A percentile compares a stretch with the other conserved stretches of the same genome.
These are phyloP conservation scores for Xenus cinereus DNA, from an alignment of 2,113 vertebrate species.

Conservation along the genomic window DNA sequence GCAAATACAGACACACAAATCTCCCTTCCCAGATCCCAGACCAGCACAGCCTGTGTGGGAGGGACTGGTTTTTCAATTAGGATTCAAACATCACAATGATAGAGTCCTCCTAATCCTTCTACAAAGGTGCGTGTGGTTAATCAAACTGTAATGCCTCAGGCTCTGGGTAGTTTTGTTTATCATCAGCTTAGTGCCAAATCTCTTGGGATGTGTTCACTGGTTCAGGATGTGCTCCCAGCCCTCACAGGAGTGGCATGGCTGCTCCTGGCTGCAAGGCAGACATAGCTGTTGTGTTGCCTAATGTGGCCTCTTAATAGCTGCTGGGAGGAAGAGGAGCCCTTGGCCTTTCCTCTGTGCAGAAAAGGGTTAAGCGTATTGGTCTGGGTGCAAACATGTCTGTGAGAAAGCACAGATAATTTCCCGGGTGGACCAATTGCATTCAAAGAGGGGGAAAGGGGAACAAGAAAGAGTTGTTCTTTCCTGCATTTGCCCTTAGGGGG, in stretches of 20 bases:
- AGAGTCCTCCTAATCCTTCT: constrained; percentile 43
- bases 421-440: not conserved
- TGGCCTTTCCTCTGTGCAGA: not conserved
- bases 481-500: not conserved
- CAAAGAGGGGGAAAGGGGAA: not conserved
- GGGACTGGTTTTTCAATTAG: constrained; percentile 54
- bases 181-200: not conserved
- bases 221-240: not conserved
- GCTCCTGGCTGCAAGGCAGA: not conserved
- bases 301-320: not conserved
- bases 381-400: not conserved
- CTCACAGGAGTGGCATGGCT: not conserved
- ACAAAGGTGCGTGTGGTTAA: constrained; percentile 28
- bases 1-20: not conserved
- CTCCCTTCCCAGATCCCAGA: not conserved
- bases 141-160: not conserved
- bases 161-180: constrained; percentile 22
- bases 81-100: not conserved
- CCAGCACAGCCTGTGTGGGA: not conserved
- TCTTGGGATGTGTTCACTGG: not conserved
- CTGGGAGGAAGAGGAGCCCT: not conserved
- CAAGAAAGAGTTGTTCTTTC: not conserved
- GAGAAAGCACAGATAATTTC: not conserved
- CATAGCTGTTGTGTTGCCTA: not conserved
- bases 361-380: not conserved